Percentiles rank a stretch among this genome's conserved stretches.
Evolutionary conservation across 2,797 vertebrate species (phyloP).

Genomic region (Malacoraja senta): DNA sequence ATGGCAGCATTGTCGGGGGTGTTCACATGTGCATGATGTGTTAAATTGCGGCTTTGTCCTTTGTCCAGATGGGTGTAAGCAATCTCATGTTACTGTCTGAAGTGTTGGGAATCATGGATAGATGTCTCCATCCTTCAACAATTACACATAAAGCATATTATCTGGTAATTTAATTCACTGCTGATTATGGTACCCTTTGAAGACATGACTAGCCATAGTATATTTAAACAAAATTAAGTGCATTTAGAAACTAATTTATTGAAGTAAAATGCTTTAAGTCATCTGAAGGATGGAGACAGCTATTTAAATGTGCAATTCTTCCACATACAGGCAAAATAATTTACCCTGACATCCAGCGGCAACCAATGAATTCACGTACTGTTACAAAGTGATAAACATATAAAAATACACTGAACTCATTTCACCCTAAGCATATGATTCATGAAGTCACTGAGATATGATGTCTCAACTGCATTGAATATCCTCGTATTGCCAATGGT

Average conservation of each 20-base stretch:
- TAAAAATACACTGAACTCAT: background rate
- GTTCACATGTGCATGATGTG: background rate
- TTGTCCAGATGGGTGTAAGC: background rate
- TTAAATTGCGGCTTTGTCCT: background rate
- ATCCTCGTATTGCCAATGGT: background rate
- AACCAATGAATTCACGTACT: background rate
- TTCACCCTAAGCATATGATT: background rate
- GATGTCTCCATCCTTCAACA: background rate
- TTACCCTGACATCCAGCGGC: background rate
- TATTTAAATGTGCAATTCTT: background rate
- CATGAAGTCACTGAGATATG: background rate
- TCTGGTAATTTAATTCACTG: background rate
- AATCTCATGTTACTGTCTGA: no score
- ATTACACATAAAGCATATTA: background rate
- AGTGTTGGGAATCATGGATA: background rate
- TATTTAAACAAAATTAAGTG: background rate
- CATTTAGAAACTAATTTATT: background rate
- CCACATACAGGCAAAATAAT: background rate
- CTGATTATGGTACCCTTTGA: background rate
- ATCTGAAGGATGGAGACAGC: background rate
- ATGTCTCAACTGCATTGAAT: background rate
- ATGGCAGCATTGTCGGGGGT: background rate
- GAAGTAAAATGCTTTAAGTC: background rate
- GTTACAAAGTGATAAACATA: slow-evolving; percentile 4
- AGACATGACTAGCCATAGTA: background rate